Evolutionary conservation across 2,888 invertebrate genomes (phyloP).

Genomic region (Choreutis nemorana): DNA sequence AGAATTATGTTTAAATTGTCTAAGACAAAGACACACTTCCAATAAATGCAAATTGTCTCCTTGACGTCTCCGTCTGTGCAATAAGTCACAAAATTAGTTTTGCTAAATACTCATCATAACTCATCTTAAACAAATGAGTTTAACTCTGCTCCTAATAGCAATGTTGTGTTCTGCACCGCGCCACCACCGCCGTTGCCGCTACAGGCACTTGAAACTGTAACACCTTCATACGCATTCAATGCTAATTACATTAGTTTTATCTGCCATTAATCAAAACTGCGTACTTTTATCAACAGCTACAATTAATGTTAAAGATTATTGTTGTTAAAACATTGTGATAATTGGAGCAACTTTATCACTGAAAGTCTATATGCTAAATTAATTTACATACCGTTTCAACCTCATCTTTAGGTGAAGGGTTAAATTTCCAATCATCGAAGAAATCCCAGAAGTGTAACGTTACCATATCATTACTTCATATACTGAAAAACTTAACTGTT

Average conservation of each 20-base stretch:
- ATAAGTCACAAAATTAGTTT: not conserved
- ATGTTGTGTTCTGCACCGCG: not conserved
- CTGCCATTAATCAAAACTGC: constrained; percentile 2
- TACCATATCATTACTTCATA: constrained; percentile 3
- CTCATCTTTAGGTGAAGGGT: constrained; percentile 7
- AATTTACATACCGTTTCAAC: not conserved
- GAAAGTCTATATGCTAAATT: not conserved
- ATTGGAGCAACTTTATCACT: constrained; percentile 8
- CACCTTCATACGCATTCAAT: not conserved
- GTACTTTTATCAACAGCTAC: constrained; percentile 15
- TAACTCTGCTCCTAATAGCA: not conserved
- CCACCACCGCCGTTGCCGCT: not conserved
- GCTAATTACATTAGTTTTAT: constrained; percentile 5
- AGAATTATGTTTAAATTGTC: too few relatives aligned
- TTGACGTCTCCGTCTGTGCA: not conserved
- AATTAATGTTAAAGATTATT: constrained; percentile 9
- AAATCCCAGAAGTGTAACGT: constrained; percentile 4
- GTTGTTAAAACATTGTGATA: constrained; percentile 11
- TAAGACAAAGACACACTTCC: not conserved
- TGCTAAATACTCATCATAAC: not conserved
- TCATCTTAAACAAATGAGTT: not conserved
- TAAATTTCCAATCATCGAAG: constrained; percentile 6
- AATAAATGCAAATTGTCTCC: not conserved
- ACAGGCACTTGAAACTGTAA: not conserved
- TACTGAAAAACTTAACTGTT: constrained; percentile 4